Percentiles rank a stretch among this genome's conserved stretches.
These are phyloP conservation scores for Mimachlamys varia DNA, from an alignment of 2,888 invertebrate species.

Conservation along the genomic window DNA sequence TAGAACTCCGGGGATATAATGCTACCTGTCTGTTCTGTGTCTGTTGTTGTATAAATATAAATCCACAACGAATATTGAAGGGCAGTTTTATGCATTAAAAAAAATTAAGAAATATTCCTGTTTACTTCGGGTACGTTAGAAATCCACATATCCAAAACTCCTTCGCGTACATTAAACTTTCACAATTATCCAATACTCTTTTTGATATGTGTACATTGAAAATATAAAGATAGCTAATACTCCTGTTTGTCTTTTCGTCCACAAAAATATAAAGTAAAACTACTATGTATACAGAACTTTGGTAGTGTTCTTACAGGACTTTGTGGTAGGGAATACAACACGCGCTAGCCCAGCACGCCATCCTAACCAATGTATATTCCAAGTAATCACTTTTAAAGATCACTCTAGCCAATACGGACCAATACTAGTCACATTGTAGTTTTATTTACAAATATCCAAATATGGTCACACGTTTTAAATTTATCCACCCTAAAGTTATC, in stretches of 20 bases:
- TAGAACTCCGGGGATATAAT: background rate
- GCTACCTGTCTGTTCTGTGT: too few species aligned
- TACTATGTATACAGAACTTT: background rate
- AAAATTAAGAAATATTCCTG: background rate
- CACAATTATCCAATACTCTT: background rate
- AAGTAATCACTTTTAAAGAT: background rate
- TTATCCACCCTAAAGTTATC: background rate
- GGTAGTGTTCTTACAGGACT: background rate
- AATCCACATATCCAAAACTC: background rate
- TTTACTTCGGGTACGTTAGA: too few species aligned
- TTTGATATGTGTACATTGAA: background rate
- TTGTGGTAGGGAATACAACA: background rate
- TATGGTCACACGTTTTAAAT: background rate
- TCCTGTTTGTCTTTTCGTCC: background rate
- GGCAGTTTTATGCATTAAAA: background rate
- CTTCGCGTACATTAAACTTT: background rate
- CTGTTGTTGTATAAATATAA: background rate
- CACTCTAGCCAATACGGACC: background rate
- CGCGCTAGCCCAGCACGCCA: background rate
- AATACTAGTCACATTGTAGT: background rate
- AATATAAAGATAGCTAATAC: background rate
- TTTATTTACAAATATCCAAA: background rate
- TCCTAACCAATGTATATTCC: background rate
- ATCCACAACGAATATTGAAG: background rate
- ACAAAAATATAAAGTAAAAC: background rate